Evolutionary conservation across 2,888 invertebrate species (phyloP).

Genomic region (Metallyticus violacea): DNA sequence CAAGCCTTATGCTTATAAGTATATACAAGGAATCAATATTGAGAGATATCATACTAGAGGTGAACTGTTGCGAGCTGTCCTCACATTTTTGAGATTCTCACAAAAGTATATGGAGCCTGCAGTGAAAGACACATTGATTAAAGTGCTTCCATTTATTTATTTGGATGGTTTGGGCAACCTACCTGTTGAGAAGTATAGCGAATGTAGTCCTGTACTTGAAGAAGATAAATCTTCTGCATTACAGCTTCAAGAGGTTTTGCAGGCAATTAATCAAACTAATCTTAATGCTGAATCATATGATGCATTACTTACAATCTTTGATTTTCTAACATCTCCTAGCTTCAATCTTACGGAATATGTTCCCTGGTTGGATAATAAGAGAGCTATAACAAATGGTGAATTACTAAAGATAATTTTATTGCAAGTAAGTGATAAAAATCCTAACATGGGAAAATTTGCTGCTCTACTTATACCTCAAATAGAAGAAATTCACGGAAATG

Average conservation of each 20-base stretch:
- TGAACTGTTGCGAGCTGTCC: background rate
- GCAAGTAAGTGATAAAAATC: background rate
- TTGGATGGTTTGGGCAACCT: background rate
- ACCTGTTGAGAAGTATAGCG: background rate
- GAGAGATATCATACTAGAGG: background rate
- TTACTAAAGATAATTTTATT: background rate
- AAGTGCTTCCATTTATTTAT: background rate
- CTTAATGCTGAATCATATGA: background rate
- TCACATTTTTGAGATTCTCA: conserved; percentile 10
- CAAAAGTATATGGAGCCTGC: background rate
- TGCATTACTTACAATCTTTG: background rate
- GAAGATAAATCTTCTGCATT: background rate
- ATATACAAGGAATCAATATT: conserved; percentile 2
- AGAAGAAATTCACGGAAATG: background rate
- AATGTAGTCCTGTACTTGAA: background rate
- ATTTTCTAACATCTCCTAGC: background rate
- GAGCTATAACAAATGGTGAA: conserved; percentile 5
- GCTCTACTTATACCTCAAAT: background rate
- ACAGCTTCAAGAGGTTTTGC: background rate
- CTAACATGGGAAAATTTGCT: background rate
- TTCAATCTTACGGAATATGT: conserved; percentile 1
- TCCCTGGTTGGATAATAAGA: background rate
- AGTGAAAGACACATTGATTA: background rate
- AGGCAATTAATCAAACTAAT: background rate
- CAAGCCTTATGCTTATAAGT: background rate